Base-by-base conservation (phyloP, 2,113 vertebrate genomes). In the Otolemur garnettii region DNA sequence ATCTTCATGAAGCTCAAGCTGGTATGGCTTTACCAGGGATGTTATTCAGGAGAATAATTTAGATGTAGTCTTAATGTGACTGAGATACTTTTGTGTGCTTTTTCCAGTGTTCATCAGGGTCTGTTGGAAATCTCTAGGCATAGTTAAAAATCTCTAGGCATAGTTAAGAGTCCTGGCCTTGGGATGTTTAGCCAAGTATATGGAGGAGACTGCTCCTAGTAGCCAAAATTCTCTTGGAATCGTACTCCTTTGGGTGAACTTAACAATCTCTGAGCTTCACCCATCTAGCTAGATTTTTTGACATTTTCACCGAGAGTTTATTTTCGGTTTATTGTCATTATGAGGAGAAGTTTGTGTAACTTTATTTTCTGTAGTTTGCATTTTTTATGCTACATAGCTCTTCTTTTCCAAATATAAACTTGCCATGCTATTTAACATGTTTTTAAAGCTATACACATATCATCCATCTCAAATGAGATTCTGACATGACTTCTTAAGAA, bases 321-420 rank as follows among this genome's bases (percentile, higher is more conserved):
- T 77, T 11, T 85, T 66, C n/a, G 83, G 57, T 14, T 92, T 78
- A 78, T 87, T 64, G 64, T 93, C 64, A 77, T 24, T n/a, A 28
- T 24, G 33, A 88, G 33, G 62, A 66, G 8, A 35, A 12, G 78
- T 68, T 66, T 53, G 15, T 75, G 69, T 66, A 85, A 80, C 74
- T 50, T 53, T 68, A 42, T 78, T 88, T 78, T 91, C 86, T 78
- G 50, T n/a, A 50, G 11, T 85, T 81, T 88, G n/a, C 57, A 18
- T 38, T 50, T 81, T 84, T 68, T 60, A 85, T 19, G 14, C 60
- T 19, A 33, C 8, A 0, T 13, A 21, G 30, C 13, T 83, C 50
- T 90, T 7, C 9, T 74, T 96, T 93, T 80, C 59, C 18, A 85
- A 77, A 87, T 68, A 79, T 42, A 88, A 77, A 87, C 11, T 80